phyloP scores from a whole-genome alignment of 1,140 invertebrate genomes.

The Mizuhopecten yessoensis region DNA sequence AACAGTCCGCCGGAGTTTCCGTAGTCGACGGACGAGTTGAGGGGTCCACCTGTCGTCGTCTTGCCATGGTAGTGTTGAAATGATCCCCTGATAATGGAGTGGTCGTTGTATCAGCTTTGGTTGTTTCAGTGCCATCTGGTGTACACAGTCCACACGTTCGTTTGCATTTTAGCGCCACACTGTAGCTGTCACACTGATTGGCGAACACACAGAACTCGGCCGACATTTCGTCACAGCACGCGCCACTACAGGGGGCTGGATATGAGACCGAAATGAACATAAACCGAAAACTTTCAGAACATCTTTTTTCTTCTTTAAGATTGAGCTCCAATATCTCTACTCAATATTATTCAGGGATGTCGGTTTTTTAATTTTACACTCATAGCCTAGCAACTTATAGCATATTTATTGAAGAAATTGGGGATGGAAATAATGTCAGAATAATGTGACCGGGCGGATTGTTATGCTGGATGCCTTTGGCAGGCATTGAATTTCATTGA shows the following conservation, averaged over 20 bases:
- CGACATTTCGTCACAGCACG: slow-evolving; percentile 1
- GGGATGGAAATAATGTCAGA: too few relatives aligned
- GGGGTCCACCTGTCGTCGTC: neutral
- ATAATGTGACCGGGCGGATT: too few relatives aligned
- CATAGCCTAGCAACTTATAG: too few relatives aligned
- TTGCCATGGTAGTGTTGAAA: neutral
- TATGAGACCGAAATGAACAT: too few relatives aligned
- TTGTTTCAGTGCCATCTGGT: neutral
- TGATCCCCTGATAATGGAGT: neutral
- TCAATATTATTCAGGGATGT: too few relatives aligned
- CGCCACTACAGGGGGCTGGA: neutral
- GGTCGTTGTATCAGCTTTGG: neutral
- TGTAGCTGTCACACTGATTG: slow-evolving; percentile 32
- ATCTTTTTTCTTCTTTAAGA: too few relatives aligned
- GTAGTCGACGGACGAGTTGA: neutral
- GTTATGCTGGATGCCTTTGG: too few relatives aligned
- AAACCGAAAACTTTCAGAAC: too few relatives aligned
- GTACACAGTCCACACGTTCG: slow-evolving; percentile 21
- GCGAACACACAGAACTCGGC: slow-evolving; percentile 9
- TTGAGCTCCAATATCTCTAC: too few relatives aligned
- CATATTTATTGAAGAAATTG: too few relatives aligned
- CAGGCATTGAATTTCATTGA: too few relatives aligned
- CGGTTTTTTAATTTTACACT: too few relatives aligned
- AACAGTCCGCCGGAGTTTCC: neutral
- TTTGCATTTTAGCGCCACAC: neutral